Conservation (phyloP, 2,797 vertebrate species). For the Phrynocephalus forsythii region DNA sequence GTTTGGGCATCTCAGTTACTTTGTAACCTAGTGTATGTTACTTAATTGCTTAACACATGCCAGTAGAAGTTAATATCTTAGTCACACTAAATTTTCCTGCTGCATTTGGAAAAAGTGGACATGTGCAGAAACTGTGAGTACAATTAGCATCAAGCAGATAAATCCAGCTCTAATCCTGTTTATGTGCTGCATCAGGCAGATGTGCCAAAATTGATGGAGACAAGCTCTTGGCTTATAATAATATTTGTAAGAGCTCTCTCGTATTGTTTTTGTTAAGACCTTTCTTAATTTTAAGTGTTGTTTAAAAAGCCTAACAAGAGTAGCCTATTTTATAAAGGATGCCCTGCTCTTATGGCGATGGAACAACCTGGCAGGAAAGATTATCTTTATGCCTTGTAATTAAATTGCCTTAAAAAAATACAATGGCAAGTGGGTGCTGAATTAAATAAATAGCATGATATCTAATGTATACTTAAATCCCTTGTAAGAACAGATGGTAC, state of each 20-base stretch:
- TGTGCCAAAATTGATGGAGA: conserved; percentile 90
- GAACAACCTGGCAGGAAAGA: conserved; percentile 79
- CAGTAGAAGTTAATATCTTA: conserved; percentile 68
- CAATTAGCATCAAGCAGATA: conserved; percentile 93
- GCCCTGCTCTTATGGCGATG: conserved; percentile 72
- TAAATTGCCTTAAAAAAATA: conserved; percentile 84
- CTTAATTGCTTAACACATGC: conserved; percentile 66
- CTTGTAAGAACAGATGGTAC: conserved; percentile 85
- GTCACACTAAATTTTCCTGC: conserved; percentile 72
- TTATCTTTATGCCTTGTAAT: conserved; percentile 87
- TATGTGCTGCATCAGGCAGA: conserved; percentile 89
- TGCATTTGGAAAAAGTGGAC: conserved; percentile 78
- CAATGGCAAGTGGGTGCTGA: conserved; percentile 81
- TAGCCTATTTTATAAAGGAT: conserved; percentile 75
- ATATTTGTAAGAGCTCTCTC: conserved; percentile 78
- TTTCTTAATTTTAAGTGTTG: conserved; percentile 75
- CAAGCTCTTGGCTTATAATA: conserved; percentile 86
- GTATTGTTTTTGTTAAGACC: conserved; percentile 76
- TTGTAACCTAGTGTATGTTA: conserved; percentile 63
- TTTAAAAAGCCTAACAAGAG: conserved; percentile 55
- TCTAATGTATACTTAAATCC: conserved; percentile 83
- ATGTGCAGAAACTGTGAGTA: conserved; percentile 88
- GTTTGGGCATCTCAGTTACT: conserved; percentile 58
- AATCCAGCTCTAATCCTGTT: conserved; percentile 91
- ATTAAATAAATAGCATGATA: conserved; percentile 89